phyloP scores from a whole-genome alignment of 2,113 vertebrate species.

The Cyprinodon tularosa region DNA sequence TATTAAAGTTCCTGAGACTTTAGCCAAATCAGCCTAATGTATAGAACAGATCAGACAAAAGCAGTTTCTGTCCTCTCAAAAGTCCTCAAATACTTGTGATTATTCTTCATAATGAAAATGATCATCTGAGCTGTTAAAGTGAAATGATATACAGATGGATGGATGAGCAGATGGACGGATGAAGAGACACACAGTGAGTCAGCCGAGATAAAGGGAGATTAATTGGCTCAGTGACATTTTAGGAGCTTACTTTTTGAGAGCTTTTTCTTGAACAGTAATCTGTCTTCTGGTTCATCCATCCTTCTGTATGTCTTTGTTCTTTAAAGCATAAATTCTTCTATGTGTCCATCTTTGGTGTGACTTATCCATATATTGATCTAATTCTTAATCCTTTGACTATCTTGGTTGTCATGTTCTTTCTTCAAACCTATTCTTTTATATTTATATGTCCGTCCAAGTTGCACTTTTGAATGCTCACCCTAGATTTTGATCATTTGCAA shows the following conservation, averaged over 20 bases:
- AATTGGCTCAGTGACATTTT: constrained; percentile 5
- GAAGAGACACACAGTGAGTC: constrained; percentile 21
- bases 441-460: neutral
- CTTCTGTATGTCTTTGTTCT: neutral
- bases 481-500: neutral
- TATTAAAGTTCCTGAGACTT: neutral
- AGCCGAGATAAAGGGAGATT: neutral
- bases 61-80: neutral
- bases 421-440: constrained; percentile 5
- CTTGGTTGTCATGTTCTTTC: neutral
- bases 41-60: neutral
- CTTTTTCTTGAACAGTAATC: constrained; percentile 1
- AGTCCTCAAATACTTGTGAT: neutral
- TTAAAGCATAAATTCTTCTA: neutral
- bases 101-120: neutral
- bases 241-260: constrained; percentile 6
- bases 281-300: neutral
- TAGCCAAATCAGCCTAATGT: neutral
- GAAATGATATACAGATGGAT: constrained; percentile 2
- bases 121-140: constrained; percentile 5
- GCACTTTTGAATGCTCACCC: no score
- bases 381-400: neutral
- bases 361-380: neutral
- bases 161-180: constrained; percentile 5
- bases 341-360: neutral